Base-by-base conservation (phyloP, 2,888 invertebrate species). In the Chorisops tibialis region DNA sequence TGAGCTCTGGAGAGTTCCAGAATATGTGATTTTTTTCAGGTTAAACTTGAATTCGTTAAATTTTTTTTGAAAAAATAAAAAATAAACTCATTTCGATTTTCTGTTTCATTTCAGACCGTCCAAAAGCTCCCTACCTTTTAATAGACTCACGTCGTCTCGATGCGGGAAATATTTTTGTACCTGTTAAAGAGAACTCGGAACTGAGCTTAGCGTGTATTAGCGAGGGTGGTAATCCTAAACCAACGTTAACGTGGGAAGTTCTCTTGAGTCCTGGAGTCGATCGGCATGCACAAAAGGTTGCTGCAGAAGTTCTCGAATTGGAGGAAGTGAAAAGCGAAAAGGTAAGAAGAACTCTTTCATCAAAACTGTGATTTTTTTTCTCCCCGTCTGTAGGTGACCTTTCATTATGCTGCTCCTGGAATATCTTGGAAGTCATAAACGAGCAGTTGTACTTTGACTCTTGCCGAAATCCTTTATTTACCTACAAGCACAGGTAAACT, bases 101-200 rank as follows among this genome's bases (percentile, higher is more conserved):
- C n/a, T n/a, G n/a, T n/a, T n/a, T n/a, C n/a, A n/a, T 68, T 67
- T 5, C 83, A 93, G 93, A 93, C 78, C 83, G 89, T 47, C 93
- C 93, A 19, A 86, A 90, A 66, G 86, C 90, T 50, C 91, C 92
- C 67, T 93, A 92, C 79, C 81, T 93, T 70, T 85, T 91, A 73
- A 91, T 93, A 76, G 93, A 93, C 78, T 91, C 91, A 39, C 82
- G 91, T 48, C 85, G 91, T 21, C 81, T 92, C 71, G 92, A 92
- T 79, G 88, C 91, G 0, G 91, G 91, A 67, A 92, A 92, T 79
- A 87, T 89, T 66, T 92, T 92, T 82, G 88, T 92, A 69, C 93
- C 93, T 0, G 91, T 93, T 18, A 84, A 90, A 70, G 93, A 93
- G 76, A 91, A 91, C 74, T 87, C 89, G 30, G 88, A 90, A 72